A percentile compares a stretch with the other conserved stretches of the same genome.
phyloP scores from a whole-genome alignment of 2,113 vertebrate genomes.

The Osmerus mordax region DNA sequence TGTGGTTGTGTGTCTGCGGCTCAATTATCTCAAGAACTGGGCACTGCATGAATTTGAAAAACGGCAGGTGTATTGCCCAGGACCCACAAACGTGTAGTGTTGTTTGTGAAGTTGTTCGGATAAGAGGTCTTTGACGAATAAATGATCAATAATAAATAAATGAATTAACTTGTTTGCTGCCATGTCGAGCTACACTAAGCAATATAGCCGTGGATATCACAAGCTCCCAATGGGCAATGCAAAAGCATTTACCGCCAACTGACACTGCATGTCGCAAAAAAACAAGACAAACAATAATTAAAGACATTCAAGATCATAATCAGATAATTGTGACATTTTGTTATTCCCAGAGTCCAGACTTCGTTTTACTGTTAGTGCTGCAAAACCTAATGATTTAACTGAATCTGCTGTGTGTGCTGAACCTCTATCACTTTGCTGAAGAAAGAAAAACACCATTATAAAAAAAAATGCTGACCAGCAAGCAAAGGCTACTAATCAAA shows the following conservation, averaged over 20 bases:
- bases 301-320: not conserved
- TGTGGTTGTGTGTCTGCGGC: too few relatives aligned
- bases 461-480: conserved; percentile 14
- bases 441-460: conserved; percentile 10
- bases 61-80: not conserved
- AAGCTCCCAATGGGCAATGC: too few relatives aligned
- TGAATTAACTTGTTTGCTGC: not conserved
- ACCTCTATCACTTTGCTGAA: conserved; percentile 1
- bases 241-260: too few relatives aligned
- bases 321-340: not conserved
- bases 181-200: not conserved
- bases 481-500: conserved; percentile 40
- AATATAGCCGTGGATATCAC: too few relatives aligned
- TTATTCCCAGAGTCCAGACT: too few relatives aligned
- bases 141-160: too few relatives aligned
- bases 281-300: too few relatives aligned
- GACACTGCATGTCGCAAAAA: too few relatives aligned
- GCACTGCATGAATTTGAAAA: not conserved
- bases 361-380: too few relatives aligned
- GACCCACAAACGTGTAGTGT: not conserved
- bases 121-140: too few relatives aligned
- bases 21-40: not conserved
- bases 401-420: conserved; percentile 1
- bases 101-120: too few relatives aligned
- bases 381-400: not conserved